Evolutionary conservation across 2,888 invertebrate genomes (phyloP), one percentile per base, ranked within the genome.

Genomic region (Drosophila nigricruria): DNA sequence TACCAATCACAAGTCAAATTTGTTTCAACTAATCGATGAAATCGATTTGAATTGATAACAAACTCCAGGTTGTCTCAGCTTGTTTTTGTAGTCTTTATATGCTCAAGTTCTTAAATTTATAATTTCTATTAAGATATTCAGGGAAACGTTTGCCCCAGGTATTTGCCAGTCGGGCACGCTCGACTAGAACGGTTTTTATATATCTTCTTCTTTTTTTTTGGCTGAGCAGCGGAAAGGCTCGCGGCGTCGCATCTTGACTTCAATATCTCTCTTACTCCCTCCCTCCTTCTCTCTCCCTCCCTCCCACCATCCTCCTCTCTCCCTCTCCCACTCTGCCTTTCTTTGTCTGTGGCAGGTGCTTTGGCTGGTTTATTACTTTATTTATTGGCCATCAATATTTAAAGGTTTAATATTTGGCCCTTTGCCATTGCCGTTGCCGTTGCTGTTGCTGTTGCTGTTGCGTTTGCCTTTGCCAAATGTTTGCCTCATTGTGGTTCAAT

Each of bases 301-400:
- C 6, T 14, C 30, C 18, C 32, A 14, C 0, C 6, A 18, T 30
- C 32, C 30, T 0, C 4, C 47, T 27, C 27, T 14, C 50, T 34
- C 32, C 8, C 27, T 32, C 30, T 6, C 32, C 20, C 20, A 8
- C 20, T 34, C 9, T 50, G 16, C 0, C 30, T 49, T 6, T 18
- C 50, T 34, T 16, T 34, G 20, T 3, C 25, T 53, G 43, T 53
- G 62, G 58, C 58, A 58, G 58, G 47, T 58, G 58, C 47, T 47
- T 58, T 16, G 20, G 12, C 32, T 47, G 34, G 74, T 58, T 65
- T 70, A 65, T 84, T 75, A 68, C 77, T 82, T 79, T 82, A 77
- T 88, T 87, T 88, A 81, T 79, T 70, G 77, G 67, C 79, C 52
- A 77, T 74, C 73, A 84, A 87, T 83, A 79, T 87, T 83, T 81